phyloP scores from a whole-genome alignment of 2,888 invertebrate genomes.

The Nemoura dubitans region DNA sequence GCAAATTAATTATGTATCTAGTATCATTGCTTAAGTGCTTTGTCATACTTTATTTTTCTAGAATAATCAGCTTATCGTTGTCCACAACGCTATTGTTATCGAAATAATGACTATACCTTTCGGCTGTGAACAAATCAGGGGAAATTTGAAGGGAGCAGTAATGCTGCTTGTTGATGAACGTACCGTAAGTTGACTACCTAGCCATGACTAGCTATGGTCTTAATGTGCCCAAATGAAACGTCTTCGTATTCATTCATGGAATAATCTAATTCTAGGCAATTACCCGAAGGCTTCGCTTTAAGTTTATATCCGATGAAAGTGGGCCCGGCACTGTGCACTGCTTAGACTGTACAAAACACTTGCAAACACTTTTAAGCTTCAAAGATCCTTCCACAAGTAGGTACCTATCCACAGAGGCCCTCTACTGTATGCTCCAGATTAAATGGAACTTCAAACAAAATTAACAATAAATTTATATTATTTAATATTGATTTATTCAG shows the following conservation, averaged over 20 bases:
- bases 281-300: conserved; percentile 36
- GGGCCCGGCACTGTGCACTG: conserved; percentile 10
- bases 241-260: background rate
- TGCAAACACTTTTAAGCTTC: conserved; percentile 15
- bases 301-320: conserved; percentile 36
- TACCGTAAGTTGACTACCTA: background rate
- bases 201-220: too few species aligned
- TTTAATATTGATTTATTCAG: background rate
- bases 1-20: too few species aligned
- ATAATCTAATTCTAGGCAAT: conserved; percentile 19
- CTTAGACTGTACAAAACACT: background rate
- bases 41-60: background rate
- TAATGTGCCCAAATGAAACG: too few species aligned
- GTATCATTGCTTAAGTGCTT: too few species aligned
- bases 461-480: too few species aligned
- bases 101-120: background rate
- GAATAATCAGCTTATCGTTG: background rate
- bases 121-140: background rate
- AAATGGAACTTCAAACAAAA: too few species aligned
- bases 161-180: background rate
- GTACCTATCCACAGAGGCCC: too few species aligned
- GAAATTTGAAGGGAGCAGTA: background rate
- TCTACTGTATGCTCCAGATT: too few species aligned
- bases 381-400: conserved; percentile 16
- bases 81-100: background rate